phyloP scores from a whole-genome alignment of 2,797 vertebrate genomes.

The Squalus acanthias region DNA sequence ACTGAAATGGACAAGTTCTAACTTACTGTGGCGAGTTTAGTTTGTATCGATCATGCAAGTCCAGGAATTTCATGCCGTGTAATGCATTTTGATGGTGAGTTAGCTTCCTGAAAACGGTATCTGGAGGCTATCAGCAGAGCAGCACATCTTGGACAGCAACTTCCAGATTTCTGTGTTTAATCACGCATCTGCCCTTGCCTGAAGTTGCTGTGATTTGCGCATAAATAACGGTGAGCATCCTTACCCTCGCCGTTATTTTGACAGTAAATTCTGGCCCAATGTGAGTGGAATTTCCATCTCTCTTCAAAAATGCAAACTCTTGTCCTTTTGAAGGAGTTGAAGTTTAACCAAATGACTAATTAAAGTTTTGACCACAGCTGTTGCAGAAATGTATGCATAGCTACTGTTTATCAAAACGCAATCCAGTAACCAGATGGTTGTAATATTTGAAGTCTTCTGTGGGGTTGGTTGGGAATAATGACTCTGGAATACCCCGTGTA shows the following conservation, averaged over 20 bases:
- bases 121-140: not conserved
- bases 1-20: not conserved
- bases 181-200: not conserved
- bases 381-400: slow-evolving; percentile 52
- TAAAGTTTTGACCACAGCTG: slow-evolving; percentile 50
- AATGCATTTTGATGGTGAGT: not conserved
- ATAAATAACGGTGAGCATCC: not conserved
- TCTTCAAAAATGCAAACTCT: slow-evolving; percentile 53
- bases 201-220: not conserved
- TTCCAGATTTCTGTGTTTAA: not conserved
- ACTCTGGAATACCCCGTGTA: slow-evolving; percentile 49
- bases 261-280: not conserved
- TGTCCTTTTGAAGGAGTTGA: slow-evolving; percentile 43
- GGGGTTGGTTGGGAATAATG: slow-evolving; percentile 48
- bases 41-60: not conserved
- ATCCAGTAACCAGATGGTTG: slow-evolving; percentile 54
- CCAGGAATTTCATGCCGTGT: not conserved
- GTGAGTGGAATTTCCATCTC: slow-evolving; percentile 41
- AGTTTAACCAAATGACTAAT: slow-evolving; percentile 47
- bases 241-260: not conserved
- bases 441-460: slow-evolving; percentile 48
- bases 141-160: not conserved
- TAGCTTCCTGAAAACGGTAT: too few relatives aligned
- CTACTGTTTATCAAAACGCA: slow-evolving; percentile 58
- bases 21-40: not conserved